Evolutionary conservation across 1,140 invertebrate species (phyloP).

Genomic region (Tenebrio molitor): DNA sequence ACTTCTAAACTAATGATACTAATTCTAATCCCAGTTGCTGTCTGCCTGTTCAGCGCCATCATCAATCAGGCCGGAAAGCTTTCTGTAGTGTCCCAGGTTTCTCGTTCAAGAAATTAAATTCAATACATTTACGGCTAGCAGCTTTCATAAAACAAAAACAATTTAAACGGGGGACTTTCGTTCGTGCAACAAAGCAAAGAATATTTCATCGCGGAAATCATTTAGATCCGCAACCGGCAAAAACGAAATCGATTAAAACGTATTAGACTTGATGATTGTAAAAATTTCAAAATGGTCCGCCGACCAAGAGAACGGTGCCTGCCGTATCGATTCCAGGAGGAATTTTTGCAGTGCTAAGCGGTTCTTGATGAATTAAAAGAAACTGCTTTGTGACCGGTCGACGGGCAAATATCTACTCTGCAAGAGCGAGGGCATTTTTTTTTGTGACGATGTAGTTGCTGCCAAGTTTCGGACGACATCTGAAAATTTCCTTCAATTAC

Average conservation of each 20-base stretch:
- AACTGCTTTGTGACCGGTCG: too few relatives aligned
- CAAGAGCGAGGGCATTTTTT: too few relatives aligned
- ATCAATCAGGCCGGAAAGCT: conserved; percentile 34
- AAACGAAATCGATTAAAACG: too few relatives aligned
- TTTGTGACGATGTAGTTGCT: too few relatives aligned
- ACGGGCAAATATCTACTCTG: too few relatives aligned
- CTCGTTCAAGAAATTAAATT: conserved; percentile 38
- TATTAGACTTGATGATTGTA: conserved; percentile 11
- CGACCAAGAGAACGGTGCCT: too few relatives aligned
- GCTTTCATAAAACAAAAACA: conserved; percentile 32
- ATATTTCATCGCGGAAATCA: conserved; percentile 11
- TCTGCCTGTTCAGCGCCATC: conserved; percentile 34
- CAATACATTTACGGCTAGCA: conserved; percentile 22
- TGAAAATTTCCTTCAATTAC: conserved; percentile 15
- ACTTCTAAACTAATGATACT: conserved; percentile 40
- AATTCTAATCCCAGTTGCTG: conserved; percentile 40
- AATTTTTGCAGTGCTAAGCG: too few relatives aligned
- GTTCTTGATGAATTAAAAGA: too few relatives aligned
- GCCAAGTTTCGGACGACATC: too few relatives aligned
- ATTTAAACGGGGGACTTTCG: not conserved
- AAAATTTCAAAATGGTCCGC: not conserved
- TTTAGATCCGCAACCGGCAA: not conserved
- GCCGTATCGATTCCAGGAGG: not conserved
- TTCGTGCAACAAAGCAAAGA: not conserved
- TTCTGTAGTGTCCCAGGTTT: conserved; percentile 37